Percentiles rank a stretch among this genome's conserved stretches.
Conservation (phyloP, 2,888 invertebrate genomes). For the Chrysopilus asiliformis region DNA sequence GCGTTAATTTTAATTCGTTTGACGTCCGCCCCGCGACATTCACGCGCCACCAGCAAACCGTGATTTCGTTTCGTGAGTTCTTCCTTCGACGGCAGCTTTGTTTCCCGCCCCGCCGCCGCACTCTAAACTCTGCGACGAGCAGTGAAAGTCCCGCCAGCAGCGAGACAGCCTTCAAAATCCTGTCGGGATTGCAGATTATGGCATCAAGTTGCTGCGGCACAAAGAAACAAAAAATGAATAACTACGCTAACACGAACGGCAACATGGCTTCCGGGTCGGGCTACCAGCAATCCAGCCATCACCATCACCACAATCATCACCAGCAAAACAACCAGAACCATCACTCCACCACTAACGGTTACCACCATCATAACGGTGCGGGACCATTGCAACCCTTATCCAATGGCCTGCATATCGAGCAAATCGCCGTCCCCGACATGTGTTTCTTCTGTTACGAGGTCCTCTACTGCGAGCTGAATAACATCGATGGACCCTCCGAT, state of each 20-base stretch:
- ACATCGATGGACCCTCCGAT: slow-evolving; percentile 78
- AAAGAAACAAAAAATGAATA: slow-evolving; percentile 83
- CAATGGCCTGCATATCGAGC: slow-evolving; percentile 22
- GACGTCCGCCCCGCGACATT: too few species aligned
- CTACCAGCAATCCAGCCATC: slow-evolving; percentile 17
- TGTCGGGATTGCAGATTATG: too few species aligned
- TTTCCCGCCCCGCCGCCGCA: too few species aligned
- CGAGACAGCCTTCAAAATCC: too few species aligned
- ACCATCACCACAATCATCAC: slow-evolving; percentile 12
- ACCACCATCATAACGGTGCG: slow-evolving; percentile 23
- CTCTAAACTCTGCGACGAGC: too few species aligned
- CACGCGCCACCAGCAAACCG: too few species aligned
- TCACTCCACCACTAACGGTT: slow-evolving; percentile 1
- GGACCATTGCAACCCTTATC: slow-evolving; percentile 4
- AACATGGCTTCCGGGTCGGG: slow-evolving; percentile 15
- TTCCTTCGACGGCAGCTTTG: too few species aligned
- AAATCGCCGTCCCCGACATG: slow-evolving; percentile 86
- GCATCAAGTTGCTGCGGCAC: slow-evolving; percentile 85
- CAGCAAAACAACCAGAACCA: slow-evolving; percentile 10
- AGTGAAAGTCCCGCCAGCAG: too few species aligned
- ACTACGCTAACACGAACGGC: slow-evolving; percentile 22
- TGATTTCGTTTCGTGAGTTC: too few species aligned
- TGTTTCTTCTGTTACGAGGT: slow-evolving; percentile 99
- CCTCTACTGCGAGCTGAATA: slow-evolving; percentile 85
- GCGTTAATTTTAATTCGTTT: too few species aligned